Evolutionary conservation across 2,113 vertebrate genomes (phyloP).

Genomic region (Channa argus): DNA sequence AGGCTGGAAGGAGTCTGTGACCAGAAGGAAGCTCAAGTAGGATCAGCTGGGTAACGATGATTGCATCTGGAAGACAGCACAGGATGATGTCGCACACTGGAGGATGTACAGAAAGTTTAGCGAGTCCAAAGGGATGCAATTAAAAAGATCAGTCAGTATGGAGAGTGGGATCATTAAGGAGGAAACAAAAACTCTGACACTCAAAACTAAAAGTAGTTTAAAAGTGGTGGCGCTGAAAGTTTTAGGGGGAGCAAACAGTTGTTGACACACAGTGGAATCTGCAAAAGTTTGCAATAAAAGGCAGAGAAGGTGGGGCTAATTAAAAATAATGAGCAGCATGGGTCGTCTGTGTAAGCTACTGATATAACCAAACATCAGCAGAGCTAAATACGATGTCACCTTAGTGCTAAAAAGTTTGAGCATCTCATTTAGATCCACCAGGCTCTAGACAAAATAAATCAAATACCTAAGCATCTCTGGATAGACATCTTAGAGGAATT

Average conservation of each 20-base stretch:
- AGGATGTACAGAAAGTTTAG: slow-evolving; percentile 40
- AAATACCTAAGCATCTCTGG: no score
- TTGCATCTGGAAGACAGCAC: slow-evolving; percentile 32
- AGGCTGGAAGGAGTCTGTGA: slow-evolving; percentile 27
- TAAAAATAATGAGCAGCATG: slow-evolving; percentile 58
- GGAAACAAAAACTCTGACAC: slow-evolving; percentile 51
- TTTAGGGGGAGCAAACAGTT: slow-evolving; percentile 39
- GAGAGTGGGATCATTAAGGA: slow-evolving; percentile 60
- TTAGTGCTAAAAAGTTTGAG: background rate
- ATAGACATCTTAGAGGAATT: background rate
- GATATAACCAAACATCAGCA: slow-evolving; percentile 5
- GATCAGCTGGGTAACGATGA: slow-evolving; percentile 39
- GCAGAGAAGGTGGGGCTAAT: slow-evolving; percentile 23
- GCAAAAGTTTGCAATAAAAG: slow-evolving; percentile 10
- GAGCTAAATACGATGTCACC: slow-evolving; percentile 3
- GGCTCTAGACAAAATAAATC: background rate
- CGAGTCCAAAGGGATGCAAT: slow-evolving; percentile 72
- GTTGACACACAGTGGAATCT: slow-evolving; percentile 18
- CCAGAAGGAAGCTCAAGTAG: slow-evolving; percentile 20
- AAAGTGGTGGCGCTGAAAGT: slow-evolving; percentile 27
- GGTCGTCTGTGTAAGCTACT: slow-evolving; percentile 10
- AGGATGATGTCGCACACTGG: slow-evolving; percentile 50
- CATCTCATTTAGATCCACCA: background rate
- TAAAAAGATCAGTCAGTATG: slow-evolving; percentile 65
- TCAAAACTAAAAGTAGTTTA: background rate